Base-by-base conservation (phyloP, 2,113 vertebrate species). In the Ameiurus melas region DNA sequence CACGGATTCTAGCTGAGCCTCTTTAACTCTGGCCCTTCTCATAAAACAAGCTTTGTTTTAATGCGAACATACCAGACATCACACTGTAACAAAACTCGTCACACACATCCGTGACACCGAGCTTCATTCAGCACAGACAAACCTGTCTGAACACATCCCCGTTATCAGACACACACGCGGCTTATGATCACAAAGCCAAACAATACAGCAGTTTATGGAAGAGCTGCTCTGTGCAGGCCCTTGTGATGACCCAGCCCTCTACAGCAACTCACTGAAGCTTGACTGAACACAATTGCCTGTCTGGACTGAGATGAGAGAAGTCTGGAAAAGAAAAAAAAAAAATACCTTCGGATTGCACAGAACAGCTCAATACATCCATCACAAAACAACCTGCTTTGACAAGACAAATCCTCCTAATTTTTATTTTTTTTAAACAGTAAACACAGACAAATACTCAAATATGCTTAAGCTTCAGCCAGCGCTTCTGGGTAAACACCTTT, bases 61-160 rank as follows among this genome's bases (percentile, higher is more conserved):
- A 39, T 33, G 30, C 47, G 77, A 79, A 89, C 87, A 78, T 73
- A 64, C n/a, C 51, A 78, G 51, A 83, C 62, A 62, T 66, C 47
- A 47, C 43, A 68, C 39, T 6, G 53, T 81, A 51, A 86, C 58
- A 70, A 80, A 58, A 47, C 60, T 14, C 30, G 55, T 9, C 80
- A 39, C 12, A 58, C 66, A 51, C 53, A 64, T 75, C 60, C 39
- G 36, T 75, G 84, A 82, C 16, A 77, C 51, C 10, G 10, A 27
- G 90, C 57, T 68, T 77, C 68, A 81, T 81, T 86, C 78, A 16
- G 20, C 43, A 17, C 87, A 86, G 66, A 62, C 12, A 73, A 86
- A 89, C 88, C 88, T 83, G 88, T 86, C 68, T n/a, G 85, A 75
- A 83, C 88, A 83, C 84, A 89, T 89, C 88, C 83, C 43, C 64